A percentile compares a stretch with the other conserved stretches of the same genome.
phyloP scores from a whole-genome alignment of 2,797 vertebrate species.

The Sandelia bainsii region DNA sequence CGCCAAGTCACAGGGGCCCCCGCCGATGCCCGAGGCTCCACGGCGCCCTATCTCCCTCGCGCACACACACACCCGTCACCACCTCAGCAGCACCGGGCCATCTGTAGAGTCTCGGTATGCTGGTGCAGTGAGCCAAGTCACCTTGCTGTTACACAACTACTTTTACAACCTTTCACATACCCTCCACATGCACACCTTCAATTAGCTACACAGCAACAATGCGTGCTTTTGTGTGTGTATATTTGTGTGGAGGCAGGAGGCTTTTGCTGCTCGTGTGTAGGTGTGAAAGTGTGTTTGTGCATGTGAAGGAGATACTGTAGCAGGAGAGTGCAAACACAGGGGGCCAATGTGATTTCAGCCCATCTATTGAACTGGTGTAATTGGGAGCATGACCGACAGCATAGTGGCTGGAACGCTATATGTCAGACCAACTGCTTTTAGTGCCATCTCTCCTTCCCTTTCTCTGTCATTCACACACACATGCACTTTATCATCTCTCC shows the following conservation, averaged over 20 bases:
- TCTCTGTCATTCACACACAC: conserved; percentile 27
- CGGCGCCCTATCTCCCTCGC: conserved; percentile 63
- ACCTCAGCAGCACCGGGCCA: conserved; percentile 72
- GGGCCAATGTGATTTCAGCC: conserved; percentile 64
- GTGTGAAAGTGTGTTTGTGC: conserved; percentile 64
- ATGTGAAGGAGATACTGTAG: conserved; percentile 59
- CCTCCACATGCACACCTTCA: conserved; percentile 53
- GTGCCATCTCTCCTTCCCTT: conserved; percentile 52
- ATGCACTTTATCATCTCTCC: conserved; percentile 52
- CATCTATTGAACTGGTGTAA: conserved; percentile 80
- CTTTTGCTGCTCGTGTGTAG: conserved; percentile 50
- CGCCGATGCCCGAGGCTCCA: conserved; percentile 72
- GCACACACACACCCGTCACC: conserved; percentile 61
- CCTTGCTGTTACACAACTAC: conserved; percentile 62
- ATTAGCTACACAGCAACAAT: conserved; percentile 62
- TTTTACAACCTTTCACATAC: conserved; percentile 61
- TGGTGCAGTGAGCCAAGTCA: conserved; percentile 45
- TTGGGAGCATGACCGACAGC: conserved; percentile 78
- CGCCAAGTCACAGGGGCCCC: conserved; percentile 77
- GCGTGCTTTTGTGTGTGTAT: conserved; percentile 47
- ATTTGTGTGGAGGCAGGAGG: conserved; percentile 50
- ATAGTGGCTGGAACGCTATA: conserved; percentile 56
- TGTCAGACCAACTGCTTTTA: conserved; percentile 75
- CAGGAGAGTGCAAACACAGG: conserved; percentile 58
- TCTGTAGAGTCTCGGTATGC: conserved; percentile 70